A percentile compares a stretch with the other conserved stretches of the same genome.
phyloP scores from a whole-genome alignment of 1,140 invertebrate genomes.

The Macrosteles quadrilineatus region DNA sequence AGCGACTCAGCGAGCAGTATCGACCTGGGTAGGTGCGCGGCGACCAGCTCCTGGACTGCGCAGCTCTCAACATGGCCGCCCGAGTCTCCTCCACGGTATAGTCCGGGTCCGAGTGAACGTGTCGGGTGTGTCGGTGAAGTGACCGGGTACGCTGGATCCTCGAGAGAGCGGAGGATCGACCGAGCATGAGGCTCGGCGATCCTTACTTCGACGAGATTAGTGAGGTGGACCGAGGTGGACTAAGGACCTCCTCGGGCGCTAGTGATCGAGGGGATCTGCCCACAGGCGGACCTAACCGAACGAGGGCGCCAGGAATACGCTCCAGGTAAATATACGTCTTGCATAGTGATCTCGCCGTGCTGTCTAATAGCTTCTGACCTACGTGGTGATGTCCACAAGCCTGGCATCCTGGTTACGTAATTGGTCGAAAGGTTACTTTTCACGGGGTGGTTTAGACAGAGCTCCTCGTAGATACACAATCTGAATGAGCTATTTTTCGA shows the following conservation, averaged over 20 bases:
- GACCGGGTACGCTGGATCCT: too few relatives aligned
- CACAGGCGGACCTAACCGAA: not conserved
- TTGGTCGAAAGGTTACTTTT: too few relatives aligned
- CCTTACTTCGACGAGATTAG: not conserved
- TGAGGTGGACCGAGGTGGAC: not conserved
- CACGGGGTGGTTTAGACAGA: too few relatives aligned
- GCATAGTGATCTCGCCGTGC: too few relatives aligned
- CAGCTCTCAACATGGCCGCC: constrained; percentile 10
- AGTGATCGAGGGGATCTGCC: constrained; percentile 27
- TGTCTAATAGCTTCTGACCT: too few relatives aligned
- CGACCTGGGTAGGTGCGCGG: not conserved
- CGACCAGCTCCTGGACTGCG: not conserved
- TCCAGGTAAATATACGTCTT: constrained; percentile 19
- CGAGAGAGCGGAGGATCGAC: not conserved
- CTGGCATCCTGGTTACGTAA: too few relatives aligned
- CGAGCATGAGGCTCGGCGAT: constrained; percentile 14
- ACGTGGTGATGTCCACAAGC: too few relatives aligned
- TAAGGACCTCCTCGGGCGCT: not conserved
- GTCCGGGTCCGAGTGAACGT: not conserved
- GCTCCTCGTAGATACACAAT: too few relatives aligned
- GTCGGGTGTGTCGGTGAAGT: not conserved
- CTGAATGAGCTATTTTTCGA: too few relatives aligned
- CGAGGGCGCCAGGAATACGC: constrained; percentile 11
- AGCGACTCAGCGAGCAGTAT: constrained; percentile 5
- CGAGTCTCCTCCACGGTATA: not conserved